These are phyloP conservation scores for Drosophila lowei DNA, from an alignment of 1,140 invertebrate genomes.

Conservation along the genomic window DNA sequence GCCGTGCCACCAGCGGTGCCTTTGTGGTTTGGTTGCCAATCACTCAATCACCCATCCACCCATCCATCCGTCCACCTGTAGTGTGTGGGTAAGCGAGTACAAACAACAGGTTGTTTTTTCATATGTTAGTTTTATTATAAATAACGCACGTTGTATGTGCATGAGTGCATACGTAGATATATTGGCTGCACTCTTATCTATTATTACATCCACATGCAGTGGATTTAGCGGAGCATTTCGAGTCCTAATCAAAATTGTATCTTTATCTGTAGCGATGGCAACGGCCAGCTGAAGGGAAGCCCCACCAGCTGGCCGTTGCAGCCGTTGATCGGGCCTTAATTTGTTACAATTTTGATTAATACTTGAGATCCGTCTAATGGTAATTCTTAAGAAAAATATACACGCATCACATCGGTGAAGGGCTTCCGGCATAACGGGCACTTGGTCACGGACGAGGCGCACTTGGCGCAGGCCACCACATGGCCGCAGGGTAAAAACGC, in stretches of 20 bases:
- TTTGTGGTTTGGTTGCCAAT: not conserved
- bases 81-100: too few relatives aligned
- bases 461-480: slow-evolving; percentile 93
- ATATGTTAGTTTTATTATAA: slow-evolving; percentile 53
- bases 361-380: slow-evolving; percentile 17
- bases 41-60: not conserved
- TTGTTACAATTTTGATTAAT: slow-evolving; percentile 40
- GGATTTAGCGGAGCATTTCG: slow-evolving; percentile 8
- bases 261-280: slow-evolving; percentile 3
- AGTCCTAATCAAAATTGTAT: too few relatives aligned
- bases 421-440: slow-evolving; percentile 93
- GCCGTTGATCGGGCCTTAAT: slow-evolving; percentile 18
- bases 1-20: not conserved
- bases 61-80: not conserved
- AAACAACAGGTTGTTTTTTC: not conserved
- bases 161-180: slow-evolving; percentile 3
- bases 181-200: slow-evolving; percentile 33
- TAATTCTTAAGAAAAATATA: slow-evolving; percentile 82
- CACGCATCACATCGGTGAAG: slow-evolving; percentile 83
- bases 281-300: slow-evolving; percentile 46
- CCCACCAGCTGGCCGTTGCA: slow-evolving; percentile 53
- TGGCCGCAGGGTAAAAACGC: slow-evolving; percentile 94
- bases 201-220: slow-evolving; percentile 26
- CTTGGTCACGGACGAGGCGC: slow-evolving; percentile 89
- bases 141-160: slow-evolving; percentile 19